phyloP scores from a whole-genome alignment of 2,113 vertebrate genomes.

The Antechinus stuartii region DNA sequence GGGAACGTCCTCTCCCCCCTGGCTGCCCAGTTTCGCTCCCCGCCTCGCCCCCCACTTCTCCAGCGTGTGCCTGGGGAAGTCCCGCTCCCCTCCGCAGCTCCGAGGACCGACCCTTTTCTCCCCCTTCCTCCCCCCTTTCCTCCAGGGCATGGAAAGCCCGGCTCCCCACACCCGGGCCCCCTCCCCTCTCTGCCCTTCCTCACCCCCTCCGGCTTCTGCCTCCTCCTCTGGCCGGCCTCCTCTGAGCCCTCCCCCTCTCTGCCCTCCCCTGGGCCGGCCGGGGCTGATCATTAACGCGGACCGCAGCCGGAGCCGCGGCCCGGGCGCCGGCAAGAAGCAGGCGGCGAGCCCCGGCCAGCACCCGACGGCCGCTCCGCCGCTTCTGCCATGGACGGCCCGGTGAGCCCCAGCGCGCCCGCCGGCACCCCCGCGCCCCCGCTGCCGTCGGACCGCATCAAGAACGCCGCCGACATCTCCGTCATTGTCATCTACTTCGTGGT shows the following conservation, averaged over 20 bases:
- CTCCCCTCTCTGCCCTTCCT: neutral
- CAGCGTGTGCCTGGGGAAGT: neutral
- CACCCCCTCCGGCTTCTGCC: neutral
- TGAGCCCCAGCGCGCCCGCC: neutral
- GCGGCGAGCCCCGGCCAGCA: slow-evolving; percentile 44
- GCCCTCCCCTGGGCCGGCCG: slow-evolving; percentile 21
- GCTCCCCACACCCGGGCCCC: fast-evolving
- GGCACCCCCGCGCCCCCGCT: neutral
- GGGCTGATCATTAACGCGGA: slow-evolving; percentile 81
- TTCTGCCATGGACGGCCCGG: neutral
- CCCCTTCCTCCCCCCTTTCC: neutral
- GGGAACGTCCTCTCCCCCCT: no score
- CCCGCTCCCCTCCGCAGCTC: neutral
- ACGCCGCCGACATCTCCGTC: slow-evolving; percentile 84
- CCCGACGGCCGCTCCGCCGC: neutral
- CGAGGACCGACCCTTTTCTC: neutral
- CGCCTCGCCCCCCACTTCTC: no score
- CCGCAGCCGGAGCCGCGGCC: neutral
- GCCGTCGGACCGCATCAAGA: slow-evolving; percentile 56
- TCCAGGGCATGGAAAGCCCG: neutral
- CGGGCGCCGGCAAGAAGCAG: slow-evolving; percentile 64
- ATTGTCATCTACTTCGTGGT: slow-evolving; percentile 87
- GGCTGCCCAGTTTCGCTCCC: no score
- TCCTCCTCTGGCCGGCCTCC: neutral
- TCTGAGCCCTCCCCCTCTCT: neutral